Conservation (phyloP, 1,140 invertebrate genomes). For the Cyclina sinensis region DNA sequence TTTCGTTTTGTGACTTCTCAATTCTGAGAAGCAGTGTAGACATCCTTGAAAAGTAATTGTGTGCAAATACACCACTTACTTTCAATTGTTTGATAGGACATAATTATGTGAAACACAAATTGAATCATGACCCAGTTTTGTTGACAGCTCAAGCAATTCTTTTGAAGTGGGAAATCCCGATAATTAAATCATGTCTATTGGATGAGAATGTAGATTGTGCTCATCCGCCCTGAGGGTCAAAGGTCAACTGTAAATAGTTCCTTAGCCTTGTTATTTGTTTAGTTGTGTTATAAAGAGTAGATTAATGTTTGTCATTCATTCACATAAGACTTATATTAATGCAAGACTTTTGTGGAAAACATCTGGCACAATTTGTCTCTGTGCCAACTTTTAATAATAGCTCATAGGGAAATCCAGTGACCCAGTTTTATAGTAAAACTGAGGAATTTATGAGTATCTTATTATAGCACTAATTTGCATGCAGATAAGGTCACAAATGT, state of each 20-base stretch:
- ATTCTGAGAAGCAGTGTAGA: background rate
- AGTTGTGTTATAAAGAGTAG: constrained; percentile 23
- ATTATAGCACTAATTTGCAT: constrained; percentile 62
- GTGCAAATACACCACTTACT: constrained; percentile 6
- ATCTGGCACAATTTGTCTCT: constrained; percentile 48
- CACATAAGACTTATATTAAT: constrained; percentile 17
- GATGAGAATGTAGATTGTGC: constrained; percentile 39
- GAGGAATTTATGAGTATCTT: constrained; percentile 54
- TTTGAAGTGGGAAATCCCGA: constrained; percentile 60
- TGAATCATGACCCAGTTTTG: constrained; percentile 58
- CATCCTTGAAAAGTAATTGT: constrained; percentile 1
- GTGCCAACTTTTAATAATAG: constrained; percentile 62
- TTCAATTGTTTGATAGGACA: constrained; percentile 18
- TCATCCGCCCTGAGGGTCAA: constrained; percentile 57
- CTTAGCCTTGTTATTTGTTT: constrained; percentile 48
- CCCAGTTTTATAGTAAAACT: constrained; percentile 22
- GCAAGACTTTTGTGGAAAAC: constrained; percentile 37
- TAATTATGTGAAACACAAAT: constrained; percentile 43
- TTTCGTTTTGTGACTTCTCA: no score
- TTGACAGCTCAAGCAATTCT: constrained; percentile 2
- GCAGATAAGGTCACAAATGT: constrained; percentile 55
- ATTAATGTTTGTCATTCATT: constrained; percentile 65
- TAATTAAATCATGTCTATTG: constrained; percentile 45
- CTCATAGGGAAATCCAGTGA: constrained; percentile 49
- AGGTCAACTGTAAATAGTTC: constrained; percentile 65